Base-by-base conservation (phyloP, 1,140 invertebrate genomes). In the Acromyrmex charruanus region DNA sequence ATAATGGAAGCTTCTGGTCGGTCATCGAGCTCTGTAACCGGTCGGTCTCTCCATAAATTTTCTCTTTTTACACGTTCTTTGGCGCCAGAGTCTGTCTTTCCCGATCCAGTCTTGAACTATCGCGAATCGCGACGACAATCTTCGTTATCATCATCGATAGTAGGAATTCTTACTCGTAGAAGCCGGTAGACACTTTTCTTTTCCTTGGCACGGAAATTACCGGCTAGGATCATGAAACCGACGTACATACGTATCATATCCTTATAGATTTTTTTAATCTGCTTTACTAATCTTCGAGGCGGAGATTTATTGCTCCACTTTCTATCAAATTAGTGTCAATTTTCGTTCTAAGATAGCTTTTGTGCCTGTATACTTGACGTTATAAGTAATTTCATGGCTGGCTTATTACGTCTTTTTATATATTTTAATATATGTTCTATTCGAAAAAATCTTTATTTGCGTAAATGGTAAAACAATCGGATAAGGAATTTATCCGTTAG, bases 61-160 rank as follows among this genome's bases (percentile, higher is more conserved):
- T 71, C 86, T 88, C 79, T 85, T 89, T 89, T 89, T 88, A 39
- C 58, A 28, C n/a, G 63, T 18, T 21, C 65, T 77, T 88, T 87
- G 88, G 88, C 88, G 86, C 88, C 88, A 58, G 72, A 77, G 28
- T 59, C 66, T 59, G 51, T 28, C 71, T 66, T 84, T 16, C 2
- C 6, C n/a, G 72, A 80, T 86, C 39, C 66, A 49, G n/a, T 72
- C 49, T 81, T 25, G 16, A 77, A 44, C 21, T 14, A 77, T 10
- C 44, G 55, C 31, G 44, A 51, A 35, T 14, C 71, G 55, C 49
- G 58, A 59, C 59, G 35, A 72, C 39, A 35, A 12, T 71, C 35
- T 51, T 66, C 66, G 58, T 82, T 31, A 25, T 80, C 63, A 25
- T 72, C 21, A 10, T 35, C 25, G 65, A 61, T 59, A 71, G 44